phyloP scores from a whole-genome alignment of 2,113 vertebrate species.

The Rattus rattus region DNA sequence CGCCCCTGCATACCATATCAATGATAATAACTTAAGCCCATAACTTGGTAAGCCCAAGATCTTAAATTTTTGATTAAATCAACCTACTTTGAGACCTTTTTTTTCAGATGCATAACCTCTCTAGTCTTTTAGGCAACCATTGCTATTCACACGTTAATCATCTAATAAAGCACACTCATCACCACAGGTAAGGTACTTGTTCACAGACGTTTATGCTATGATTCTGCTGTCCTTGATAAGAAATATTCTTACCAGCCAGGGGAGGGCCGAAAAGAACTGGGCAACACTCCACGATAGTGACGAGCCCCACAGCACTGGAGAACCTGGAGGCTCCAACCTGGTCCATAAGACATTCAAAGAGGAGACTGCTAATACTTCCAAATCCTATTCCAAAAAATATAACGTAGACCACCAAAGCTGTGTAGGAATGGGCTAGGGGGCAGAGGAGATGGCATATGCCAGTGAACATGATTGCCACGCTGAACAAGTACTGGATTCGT shows the following conservation, averaged over 20 bases:
- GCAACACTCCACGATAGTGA: constrained; percentile 95
- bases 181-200: background rate
- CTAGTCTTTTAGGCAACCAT: background rate
- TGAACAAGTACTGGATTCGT: constrained; percentile 97
- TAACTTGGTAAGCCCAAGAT: background rate
- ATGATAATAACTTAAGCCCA: constrained; percentile 16
- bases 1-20: background rate
- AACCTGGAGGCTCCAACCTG: constrained; percentile 95
- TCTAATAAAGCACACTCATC: background rate
- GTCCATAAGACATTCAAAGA: constrained; percentile 98
- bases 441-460: constrained; percentile 95
- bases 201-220: background rate
- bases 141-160: background rate
- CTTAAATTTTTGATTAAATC: constrained; percentile 21
- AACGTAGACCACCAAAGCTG: constrained; percentile 93
- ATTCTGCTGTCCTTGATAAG: background rate
- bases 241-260: constrained; percentile 91
- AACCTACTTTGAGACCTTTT: background rate
- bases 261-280: constrained; percentile 97
- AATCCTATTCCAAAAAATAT: constrained; percentile 97
- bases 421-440: constrained; percentile 91
- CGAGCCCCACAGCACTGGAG: constrained; percentile 97
- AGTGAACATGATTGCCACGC: constrained; percentile 95
- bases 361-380: constrained; percentile 96
- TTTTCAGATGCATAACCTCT: background rate